phyloP scores from a whole-genome alignment of 2,797 vertebrate genomes.

The Nothura maculosa region DNA sequence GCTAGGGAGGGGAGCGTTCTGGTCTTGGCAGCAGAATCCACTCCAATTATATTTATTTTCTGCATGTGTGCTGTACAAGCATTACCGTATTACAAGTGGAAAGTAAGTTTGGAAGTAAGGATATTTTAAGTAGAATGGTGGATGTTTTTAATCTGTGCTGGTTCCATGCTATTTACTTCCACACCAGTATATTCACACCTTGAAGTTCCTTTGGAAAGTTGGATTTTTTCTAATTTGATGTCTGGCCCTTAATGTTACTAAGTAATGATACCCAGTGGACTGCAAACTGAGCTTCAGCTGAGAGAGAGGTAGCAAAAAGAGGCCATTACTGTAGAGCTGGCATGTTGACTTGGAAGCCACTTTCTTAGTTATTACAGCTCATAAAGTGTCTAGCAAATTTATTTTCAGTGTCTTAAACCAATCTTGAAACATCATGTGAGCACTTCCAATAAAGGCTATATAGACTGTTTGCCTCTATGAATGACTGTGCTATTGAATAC shows the following conservation, averaged over 20 bases:
- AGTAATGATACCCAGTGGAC: constrained; percentile 56
- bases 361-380: constrained; percentile 64
- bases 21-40: constrained; percentile 5
- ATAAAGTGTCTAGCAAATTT: constrained; percentile 64
- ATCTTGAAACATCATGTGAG: constrained; percentile 50
- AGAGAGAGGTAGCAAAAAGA: constrained; percentile 62
- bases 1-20: constrained; percentile 7
- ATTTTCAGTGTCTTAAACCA: constrained; percentile 60
- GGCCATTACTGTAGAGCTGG: constrained; percentile 54
- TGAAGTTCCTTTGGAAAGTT: constrained; percentile 51
- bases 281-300: constrained; percentile 60
- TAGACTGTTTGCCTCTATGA: constrained; percentile 29
- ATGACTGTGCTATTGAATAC: constrained; percentile 35
- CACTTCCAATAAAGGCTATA: constrained; percentile 41
- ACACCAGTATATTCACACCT: neutral
- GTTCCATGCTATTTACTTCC: neutral
- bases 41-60: constrained; percentile 36
- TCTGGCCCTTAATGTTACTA: constrained; percentile 50
- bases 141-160: constrained; percentile 70
- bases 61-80: constrained; percentile 37
- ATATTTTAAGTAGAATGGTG: constrained; percentile 28
- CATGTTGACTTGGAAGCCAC: constrained; percentile 56
- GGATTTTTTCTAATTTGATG: constrained; percentile 55
- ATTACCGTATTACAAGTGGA: neutral
- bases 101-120: constrained; percentile 37